phyloP scores from a whole-genome alignment of 2,113 vertebrate species.

The Recurvirostra avosetta region DNA sequence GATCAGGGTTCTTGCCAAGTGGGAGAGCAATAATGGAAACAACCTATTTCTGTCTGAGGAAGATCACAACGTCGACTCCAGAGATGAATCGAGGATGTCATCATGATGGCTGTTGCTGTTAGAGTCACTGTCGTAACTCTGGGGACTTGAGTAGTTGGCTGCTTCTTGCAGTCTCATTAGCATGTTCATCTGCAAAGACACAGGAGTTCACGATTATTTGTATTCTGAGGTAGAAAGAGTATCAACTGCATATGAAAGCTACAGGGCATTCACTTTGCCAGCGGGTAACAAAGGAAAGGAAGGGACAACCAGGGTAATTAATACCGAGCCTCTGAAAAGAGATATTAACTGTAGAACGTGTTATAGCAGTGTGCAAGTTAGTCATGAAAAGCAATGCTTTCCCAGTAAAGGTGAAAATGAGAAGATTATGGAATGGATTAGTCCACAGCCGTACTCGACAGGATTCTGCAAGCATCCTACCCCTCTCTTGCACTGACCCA shows the following conservation, averaged over 20 bases:
- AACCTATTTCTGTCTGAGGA: neutral
- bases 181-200: conserved; percentile 91
- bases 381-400: neutral
- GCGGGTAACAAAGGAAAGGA: neutral
- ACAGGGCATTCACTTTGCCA: neutral
- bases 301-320: rapidly evolving
- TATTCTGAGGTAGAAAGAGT: neutral
- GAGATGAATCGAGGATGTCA: conserved; percentile 90
- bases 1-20: neutral
- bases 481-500: neutral
- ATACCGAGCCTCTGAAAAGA: neutral
- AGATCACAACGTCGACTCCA: conserved; percentile 92
- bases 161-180: conserved; percentile 96
- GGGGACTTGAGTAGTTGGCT: conserved; percentile 92
- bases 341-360: neutral
- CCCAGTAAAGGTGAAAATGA: neutral
- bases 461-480: neutral
- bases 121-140: conserved; percentile 97
- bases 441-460: rapidly evolving
- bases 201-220: neutral
- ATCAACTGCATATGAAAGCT: neutral
- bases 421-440: neutral
- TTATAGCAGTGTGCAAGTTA: neutral
- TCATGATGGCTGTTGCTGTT: conserved; percentile 97
- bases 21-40: neutral